Evolutionary conservation across 2,888 invertebrate genomes (phyloP).

Genomic region (Acanthacorydalis orientalis): DNA sequence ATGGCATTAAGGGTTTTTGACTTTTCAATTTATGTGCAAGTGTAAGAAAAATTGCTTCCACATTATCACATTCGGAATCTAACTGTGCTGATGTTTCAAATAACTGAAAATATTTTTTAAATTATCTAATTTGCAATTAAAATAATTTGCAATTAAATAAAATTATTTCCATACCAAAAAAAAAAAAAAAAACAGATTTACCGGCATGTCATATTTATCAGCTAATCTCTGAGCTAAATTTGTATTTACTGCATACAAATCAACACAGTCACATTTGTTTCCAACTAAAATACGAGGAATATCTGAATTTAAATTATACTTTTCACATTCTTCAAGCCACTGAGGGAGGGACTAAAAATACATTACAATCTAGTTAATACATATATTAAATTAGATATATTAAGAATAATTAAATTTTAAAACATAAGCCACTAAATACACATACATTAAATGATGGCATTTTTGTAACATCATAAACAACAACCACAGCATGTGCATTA

Average conservation of each 20-base stretch:
- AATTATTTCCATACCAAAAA: neutral
- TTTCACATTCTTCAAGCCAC: constrained; percentile 64
- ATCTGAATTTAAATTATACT: constrained; percentile 38
- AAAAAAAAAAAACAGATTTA: constrained; percentile 18
- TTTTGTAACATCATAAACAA: constrained; percentile 66
- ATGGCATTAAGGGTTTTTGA: constrained; percentile 38
- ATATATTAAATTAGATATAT: neutral
- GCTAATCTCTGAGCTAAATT: constrained; percentile 57
- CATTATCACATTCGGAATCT: constrained; percentile 54
- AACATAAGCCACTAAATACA: neutral
- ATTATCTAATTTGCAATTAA: neutral
- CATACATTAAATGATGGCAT: constrained; percentile 43
- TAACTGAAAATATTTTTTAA: constrained; percentile 23
- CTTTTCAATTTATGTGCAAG: constrained; percentile 59
- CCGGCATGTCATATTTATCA: constrained; percentile 56
- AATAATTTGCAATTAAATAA: neutral
- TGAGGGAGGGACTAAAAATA: constrained; percentile 38
- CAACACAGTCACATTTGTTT: constrained; percentile 59
- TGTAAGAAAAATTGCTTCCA: constrained; percentile 70
- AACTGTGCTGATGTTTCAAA: constrained; percentile 71
- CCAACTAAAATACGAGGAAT: constrained; percentile 62
- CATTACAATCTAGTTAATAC: neutral
- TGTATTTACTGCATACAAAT: constrained; percentile 44
- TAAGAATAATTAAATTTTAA: neutral
- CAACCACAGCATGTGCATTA: constrained; percentile 70